Percentiles rank a stretch among this genome's conserved stretches.
These are phyloP conservation scores for Pachymerium ferrugineum DNA, from an alignment of 2,888 invertebrate genomes.

Conservation along the genomic window DNA sequence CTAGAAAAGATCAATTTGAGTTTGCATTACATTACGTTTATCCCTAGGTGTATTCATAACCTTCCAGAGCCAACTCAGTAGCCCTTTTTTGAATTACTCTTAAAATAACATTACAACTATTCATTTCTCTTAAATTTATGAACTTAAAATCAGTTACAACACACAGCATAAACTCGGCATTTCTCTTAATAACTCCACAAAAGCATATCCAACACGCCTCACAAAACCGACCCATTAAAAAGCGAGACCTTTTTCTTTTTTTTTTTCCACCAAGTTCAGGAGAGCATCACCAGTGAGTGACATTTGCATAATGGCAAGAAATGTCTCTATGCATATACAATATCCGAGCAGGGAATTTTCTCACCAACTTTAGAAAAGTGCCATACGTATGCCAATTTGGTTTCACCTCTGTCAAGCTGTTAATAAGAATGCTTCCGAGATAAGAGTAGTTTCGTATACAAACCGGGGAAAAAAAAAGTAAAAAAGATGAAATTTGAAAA, in stretches of 20 bases:
- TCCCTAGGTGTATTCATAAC: no score
- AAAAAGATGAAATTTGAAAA: neutral
- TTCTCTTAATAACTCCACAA: neutral
- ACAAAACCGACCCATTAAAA: slow-evolving; percentile 8
- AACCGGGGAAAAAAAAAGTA: neutral
- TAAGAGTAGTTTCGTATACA: neutral
- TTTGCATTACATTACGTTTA: no score
- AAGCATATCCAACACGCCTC: neutral
- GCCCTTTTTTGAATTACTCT: no score
- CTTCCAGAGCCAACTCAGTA: no score
- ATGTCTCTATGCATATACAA: slow-evolving; percentile 13
- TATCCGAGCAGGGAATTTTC: slow-evolving; percentile 2
- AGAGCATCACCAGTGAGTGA: slow-evolving; percentile 3
- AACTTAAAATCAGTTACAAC: no score
- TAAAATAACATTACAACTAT: no score
- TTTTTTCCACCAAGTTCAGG: neutral
- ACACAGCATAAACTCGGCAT: no score
- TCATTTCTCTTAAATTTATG: no score
- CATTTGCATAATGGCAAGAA: slow-evolving; percentile 13
- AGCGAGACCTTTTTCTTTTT: neutral
- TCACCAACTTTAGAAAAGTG: neutral
- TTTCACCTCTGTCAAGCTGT: neutral
- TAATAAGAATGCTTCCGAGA: neutral
- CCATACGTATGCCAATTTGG: neutral
- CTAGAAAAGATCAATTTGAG: no score